Conservation (phyloP, 2,888 invertebrate genomes). For the Willowsia nigromaculata region DNA sequence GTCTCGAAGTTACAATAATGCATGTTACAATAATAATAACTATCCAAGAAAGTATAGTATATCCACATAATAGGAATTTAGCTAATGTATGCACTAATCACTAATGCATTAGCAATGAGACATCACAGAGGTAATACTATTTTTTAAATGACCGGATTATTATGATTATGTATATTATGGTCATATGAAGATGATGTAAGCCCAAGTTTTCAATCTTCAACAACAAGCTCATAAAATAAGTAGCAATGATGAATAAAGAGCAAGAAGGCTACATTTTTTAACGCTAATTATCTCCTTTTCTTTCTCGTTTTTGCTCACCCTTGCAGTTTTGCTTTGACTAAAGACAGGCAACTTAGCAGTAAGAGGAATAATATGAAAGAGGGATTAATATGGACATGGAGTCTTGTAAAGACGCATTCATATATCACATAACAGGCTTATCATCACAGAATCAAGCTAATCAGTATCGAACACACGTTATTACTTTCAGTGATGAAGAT, state of each 20-base stretch:
- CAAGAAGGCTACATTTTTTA: slow-evolving; percentile 46
- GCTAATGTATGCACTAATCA: too few species aligned
- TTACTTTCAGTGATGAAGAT: slow-evolving; percentile 6
- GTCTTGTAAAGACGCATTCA: not conserved
- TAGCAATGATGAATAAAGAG: not conserved
- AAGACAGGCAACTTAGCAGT: slow-evolving; percentile 16
- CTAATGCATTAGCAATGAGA: too few species aligned
- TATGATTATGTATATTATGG: not conserved
- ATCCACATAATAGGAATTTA: too few species aligned
- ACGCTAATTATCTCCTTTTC: slow-evolving; percentile 57
- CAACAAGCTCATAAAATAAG: not conserved
- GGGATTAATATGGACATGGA: not conserved
- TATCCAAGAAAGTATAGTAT: too few species aligned
- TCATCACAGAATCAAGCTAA: not conserved
- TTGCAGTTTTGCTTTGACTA: not conserved
- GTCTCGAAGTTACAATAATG: too few species aligned
- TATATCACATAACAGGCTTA: slow-evolving; percentile 32
- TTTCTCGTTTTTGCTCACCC: not conserved
- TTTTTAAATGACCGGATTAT: not conserved
- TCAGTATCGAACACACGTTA: not conserved
- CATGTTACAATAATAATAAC: too few species aligned
- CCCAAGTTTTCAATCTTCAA: not conserved
- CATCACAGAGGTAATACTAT: not conserved
- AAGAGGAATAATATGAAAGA: not conserved
- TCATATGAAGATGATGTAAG: slow-evolving; percentile 18